phyloP scores from a whole-genome alignment of 2,113 vertebrate species.

The Ctenomys sociabilis region DNA sequence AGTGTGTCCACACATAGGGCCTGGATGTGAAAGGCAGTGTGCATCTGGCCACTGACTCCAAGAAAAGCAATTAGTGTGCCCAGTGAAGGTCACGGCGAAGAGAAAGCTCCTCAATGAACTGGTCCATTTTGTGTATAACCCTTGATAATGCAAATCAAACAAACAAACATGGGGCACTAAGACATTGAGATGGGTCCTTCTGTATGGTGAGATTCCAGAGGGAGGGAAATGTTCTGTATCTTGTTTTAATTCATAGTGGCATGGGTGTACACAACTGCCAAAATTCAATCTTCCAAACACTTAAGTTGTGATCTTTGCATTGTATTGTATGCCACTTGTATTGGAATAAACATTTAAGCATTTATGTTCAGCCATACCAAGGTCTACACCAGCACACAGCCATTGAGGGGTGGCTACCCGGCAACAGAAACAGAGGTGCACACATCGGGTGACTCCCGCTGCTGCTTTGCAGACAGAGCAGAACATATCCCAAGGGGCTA shows the following conservation, averaged over 20 bases:
- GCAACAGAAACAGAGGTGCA: not conserved
- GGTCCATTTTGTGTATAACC: not conserved
- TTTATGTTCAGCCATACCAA: not conserved
- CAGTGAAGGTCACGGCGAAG: constrained; percentile 33
- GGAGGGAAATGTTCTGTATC: not conserved
- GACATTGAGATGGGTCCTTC: not conserved
- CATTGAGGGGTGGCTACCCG: not conserved
- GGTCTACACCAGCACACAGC: not conserved
- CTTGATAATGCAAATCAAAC: constrained; percentile 8
- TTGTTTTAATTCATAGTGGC: not conserved
- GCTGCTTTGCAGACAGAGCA: not conserved
- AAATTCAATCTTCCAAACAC: not conserved
- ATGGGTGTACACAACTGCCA: not conserved
- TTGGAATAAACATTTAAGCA: not conserved
- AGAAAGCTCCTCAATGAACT: constrained; percentile 6
- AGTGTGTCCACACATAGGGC: not conserved
- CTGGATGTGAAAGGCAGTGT: not conserved
- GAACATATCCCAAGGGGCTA: not conserved
- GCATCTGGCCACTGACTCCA: not conserved
- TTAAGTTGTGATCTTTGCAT: not conserved
- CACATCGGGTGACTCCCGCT: not conserved
- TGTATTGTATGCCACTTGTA: not conserved
- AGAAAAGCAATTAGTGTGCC: not conserved
- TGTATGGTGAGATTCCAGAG: not conserved
- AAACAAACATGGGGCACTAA: not conserved